phyloP scores from a whole-genome alignment of 2,888 invertebrate species.

The Parnassius mnemosyne region DNA sequence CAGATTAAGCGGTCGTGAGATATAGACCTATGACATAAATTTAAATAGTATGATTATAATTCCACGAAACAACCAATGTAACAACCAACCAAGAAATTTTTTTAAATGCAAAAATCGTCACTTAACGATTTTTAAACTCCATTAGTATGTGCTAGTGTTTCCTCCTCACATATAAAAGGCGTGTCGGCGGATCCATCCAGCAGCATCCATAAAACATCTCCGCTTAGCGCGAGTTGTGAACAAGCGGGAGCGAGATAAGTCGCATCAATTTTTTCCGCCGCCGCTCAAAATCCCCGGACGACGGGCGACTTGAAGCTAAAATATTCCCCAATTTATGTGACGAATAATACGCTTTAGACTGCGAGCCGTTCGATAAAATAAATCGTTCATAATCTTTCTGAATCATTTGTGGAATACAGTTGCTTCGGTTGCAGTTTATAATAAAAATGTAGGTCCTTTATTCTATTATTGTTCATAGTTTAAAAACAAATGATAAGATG shows the following conservation, averaged over 20 bases:
- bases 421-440: background rate
- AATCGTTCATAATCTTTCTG: slow-evolving; percentile 7
- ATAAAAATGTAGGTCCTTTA: no score
- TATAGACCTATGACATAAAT: no score
- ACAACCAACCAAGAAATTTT: no score
- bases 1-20: no score
- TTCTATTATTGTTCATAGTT: no score
- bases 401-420: slow-evolving; percentile 4
- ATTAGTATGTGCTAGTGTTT: slow-evolving; percentile 2
- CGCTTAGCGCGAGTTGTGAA: slow-evolving; percentile 52
- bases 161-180: slow-evolving; percentile 23
- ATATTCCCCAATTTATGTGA: slow-evolving; percentile 72
- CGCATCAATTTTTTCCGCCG: slow-evolving; percentile 73
- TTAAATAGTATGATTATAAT: no score
- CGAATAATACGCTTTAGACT: slow-evolving; percentile 60
- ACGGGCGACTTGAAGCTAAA: slow-evolving; percentile 56
- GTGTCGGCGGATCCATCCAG: slow-evolving; percentile 20
- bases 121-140: background rate
- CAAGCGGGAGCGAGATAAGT: slow-evolving; percentile 63
- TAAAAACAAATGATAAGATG: no score
- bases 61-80: no score
- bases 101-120: background rate
- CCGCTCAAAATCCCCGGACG: slow-evolving; percentile 70
- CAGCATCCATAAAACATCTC: slow-evolving; percentile 65
- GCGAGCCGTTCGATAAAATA: slow-evolving; percentile 28